These are phyloP conservation scores for Formicarius rufipectus DNA, from an alignment of 2,113 vertebrate genomes.

Conservation along the genomic window DNA sequence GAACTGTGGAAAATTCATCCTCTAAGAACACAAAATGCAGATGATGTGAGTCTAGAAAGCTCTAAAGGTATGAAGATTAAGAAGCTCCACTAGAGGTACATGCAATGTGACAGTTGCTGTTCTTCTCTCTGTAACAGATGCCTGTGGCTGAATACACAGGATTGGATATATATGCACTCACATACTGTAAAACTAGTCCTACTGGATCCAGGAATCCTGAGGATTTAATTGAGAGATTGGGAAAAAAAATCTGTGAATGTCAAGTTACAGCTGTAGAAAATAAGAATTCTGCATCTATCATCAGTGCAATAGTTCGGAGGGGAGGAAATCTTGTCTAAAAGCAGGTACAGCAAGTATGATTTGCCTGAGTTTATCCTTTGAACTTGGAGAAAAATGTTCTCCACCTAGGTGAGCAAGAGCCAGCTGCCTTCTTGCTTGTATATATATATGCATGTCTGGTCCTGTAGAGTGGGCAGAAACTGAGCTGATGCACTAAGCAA, in stretches of 20 bases:
- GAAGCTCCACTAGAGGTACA: background rate
- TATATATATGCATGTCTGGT: background rate
- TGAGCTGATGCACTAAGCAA: background rate
- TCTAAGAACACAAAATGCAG: background rate
- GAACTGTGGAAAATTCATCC: background rate
- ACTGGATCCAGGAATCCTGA: background rate
- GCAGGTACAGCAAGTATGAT: background rate
- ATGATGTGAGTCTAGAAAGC: background rate
- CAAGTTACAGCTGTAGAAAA: background rate
- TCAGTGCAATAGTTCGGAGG: background rate
- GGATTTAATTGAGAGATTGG: background rate
- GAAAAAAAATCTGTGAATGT: background rate
- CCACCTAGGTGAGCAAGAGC: background rate
- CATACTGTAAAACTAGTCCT: background rate
- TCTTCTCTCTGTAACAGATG: background rate
- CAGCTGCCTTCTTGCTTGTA: background rate
- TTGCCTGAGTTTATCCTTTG: conserved; percentile 18
- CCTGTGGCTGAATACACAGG: background rate
- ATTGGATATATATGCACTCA: background rate
- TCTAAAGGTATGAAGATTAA: background rate
- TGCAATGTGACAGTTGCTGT: background rate
- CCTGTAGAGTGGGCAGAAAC: conserved; percentile 24
- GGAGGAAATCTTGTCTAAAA: background rate
- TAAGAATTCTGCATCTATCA: background rate
- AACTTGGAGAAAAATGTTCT: conserved; percentile 28